Base-by-base conservation (phyloP, 2,888 invertebrate genomes). In the Drosophila mimica region DNA sequence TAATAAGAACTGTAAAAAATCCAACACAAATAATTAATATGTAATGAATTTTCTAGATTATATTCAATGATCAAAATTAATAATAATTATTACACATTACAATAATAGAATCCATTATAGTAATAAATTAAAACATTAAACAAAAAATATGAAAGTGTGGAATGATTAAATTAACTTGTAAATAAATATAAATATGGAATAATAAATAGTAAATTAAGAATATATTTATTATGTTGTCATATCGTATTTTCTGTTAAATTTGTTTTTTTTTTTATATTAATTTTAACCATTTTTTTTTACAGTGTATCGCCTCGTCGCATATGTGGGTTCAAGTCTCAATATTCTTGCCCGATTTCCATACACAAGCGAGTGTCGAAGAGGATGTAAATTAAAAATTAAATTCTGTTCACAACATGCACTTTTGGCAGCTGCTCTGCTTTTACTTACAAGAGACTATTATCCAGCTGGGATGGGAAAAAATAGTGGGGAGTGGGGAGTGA, bases 381-480 rank as follows among this genome's bases (percentile, higher is more conserved):
- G 62, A 60, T 81, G 88, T 76, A 79, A 75, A 85, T 89, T 79
- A 85, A 88, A 85, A 79, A 89, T 89, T 76, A 68, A 89, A 89
- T 74, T 89, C 76, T 76, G 79, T 82, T 79, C 74, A 65, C 74
- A 89, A 84, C 85, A 81, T 79, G 70, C 79, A 75, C 38, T 76
- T 81, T 74, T 71, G 89, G 65, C 77, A 83, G 61, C 70, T 74
- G 79, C 69, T 70, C 54, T 67, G 52, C 64, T 52, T 70, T 75
- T 70, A 73, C 71, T 66, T 81, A 65, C 79, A 64, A 78, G 69
- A 76, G 74, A 77, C 81, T 77, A 67, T 80, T 73, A 63, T 71
- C 71, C 46, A 51, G 28, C 11, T 4, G 17, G 33, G 15, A 20
- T 8, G 17, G 36, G 4, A 0, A 8, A 15, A 25, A 46, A 46